A percentile compares a stretch with the other conserved stretches of the same genome.
Evolutionary conservation across 2,797 vertebrate species (phyloP).

Genomic region (Scleropages formosus): DNA sequence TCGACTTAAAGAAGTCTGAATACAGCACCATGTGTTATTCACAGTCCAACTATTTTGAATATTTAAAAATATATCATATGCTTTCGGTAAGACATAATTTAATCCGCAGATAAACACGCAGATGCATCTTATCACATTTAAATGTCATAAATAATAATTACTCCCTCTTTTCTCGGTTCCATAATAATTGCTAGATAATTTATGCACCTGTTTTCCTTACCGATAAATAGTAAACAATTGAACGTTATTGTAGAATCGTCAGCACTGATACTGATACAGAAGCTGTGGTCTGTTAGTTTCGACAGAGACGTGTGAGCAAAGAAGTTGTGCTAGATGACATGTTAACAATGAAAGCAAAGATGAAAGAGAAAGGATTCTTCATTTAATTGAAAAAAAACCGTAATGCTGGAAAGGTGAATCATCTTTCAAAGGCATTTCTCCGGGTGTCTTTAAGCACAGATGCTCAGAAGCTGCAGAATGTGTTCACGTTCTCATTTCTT

Average conservation of each 20-base stretch:
- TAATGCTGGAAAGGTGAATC: too few relatives aligned
- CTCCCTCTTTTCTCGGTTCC: constrained; percentile 31
- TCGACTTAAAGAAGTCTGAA: neutral
- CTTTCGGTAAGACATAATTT: constrained; percentile 37
- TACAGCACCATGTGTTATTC: constrained; percentile 22
- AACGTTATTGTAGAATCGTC: constrained; percentile 22
- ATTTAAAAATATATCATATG: constrained; percentile 30
- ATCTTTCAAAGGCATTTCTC: too few relatives aligned
- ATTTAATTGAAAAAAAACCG: too few relatives aligned
- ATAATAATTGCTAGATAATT: constrained; percentile 68
- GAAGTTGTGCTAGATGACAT: too few relatives aligned
- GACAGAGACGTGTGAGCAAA: too few relatives aligned
- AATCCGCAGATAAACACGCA: constrained; percentile 56
- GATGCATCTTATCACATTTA: constrained; percentile 45
- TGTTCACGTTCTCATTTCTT: too few relatives aligned
- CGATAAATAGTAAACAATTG: constrained; percentile 61
- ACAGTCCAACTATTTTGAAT: neutral
- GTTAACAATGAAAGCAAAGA: too few relatives aligned
- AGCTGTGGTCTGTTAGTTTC: too few relatives aligned
- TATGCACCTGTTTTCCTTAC: constrained; percentile 66
- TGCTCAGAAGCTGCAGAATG: too few relatives aligned
- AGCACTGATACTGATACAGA: too few relatives aligned
- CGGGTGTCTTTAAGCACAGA: too few relatives aligned
- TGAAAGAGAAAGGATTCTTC: too few relatives aligned
- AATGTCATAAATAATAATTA: constrained; percentile 64